A percentile compares a stretch with the other conserved stretches of the same genome.
Evolutionary conservation across 2,888 invertebrate genomes (phyloP).

Genomic region (Plebejus argus): DNA sequence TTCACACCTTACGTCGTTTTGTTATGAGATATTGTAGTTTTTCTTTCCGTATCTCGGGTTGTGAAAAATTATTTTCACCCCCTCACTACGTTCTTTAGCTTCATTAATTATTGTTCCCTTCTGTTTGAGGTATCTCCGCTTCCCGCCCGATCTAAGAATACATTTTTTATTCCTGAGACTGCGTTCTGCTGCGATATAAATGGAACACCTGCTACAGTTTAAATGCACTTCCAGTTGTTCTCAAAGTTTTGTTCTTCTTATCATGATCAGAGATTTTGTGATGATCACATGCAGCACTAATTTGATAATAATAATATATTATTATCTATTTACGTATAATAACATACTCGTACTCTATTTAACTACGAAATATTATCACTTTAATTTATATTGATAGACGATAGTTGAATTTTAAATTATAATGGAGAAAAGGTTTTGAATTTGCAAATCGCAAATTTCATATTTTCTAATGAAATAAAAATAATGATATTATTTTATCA

Average conservation of each 20-base stretch:
- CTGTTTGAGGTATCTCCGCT: not conserved
- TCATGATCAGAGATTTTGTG: not conserved
- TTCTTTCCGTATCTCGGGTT: not conserved
- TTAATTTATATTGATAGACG: too few relatives aligned
- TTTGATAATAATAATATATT: too few relatives aligned
- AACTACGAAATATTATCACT: too few relatives aligned
- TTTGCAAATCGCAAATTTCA: too few relatives aligned
- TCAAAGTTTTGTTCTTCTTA: not conserved
- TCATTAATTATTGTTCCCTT: slow-evolving; percentile 3
- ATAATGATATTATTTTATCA: too few relatives aligned
- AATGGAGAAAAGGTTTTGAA: too few relatives aligned
- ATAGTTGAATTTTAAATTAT: too few relatives aligned
- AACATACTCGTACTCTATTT: too few relatives aligned
- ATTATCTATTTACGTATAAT: too few relatives aligned
- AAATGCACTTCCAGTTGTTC: slow-evolving; percentile 17
- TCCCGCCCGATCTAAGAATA: not conserved
- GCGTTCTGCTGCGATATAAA: slow-evolving; percentile 19
- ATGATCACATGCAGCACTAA: not conserved
- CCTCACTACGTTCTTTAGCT: not conserved
- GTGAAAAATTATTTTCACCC: not conserved
- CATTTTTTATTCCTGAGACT: slow-evolving; percentile 8
- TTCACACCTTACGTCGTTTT: too few relatives aligned
- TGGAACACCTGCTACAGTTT: slow-evolving; percentile 25
- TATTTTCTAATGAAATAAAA: too few relatives aligned
- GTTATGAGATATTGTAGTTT: too few relatives aligned